phyloP scores from a whole-genome alignment of 2,113 vertebrate species.

The Perognathus longimembris region DNA sequence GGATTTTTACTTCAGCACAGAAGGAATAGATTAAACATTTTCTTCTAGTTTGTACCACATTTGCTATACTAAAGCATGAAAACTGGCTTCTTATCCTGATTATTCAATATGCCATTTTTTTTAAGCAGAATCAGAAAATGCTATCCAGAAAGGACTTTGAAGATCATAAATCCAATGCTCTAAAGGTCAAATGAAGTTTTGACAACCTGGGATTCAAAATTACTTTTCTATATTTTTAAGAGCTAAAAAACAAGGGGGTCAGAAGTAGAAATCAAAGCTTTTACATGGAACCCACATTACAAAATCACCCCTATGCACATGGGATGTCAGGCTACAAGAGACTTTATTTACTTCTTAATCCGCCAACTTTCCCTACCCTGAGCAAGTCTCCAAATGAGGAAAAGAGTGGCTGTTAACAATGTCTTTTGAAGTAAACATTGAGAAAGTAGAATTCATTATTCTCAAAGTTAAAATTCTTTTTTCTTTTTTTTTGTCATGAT shows the following conservation, averaged over 20 bases:
- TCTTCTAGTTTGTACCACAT: background rate
- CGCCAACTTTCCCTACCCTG: background rate
- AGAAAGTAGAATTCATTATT: slow-evolving; percentile 38
- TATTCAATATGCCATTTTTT: background rate
- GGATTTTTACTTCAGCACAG: background rate
- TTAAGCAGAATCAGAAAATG: background rate
- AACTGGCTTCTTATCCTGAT: background rate
- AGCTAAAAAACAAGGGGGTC: background rate
- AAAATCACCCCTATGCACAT: rapidly evolving
- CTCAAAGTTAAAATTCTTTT: slow-evolving; percentile 46
- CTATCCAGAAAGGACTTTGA: background rate
- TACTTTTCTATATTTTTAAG: background rate
- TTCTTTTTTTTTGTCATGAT: background rate
- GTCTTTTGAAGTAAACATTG: background rate
- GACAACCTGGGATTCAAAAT: background rate
- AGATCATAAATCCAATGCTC: background rate
- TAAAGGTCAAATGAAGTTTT: background rate
- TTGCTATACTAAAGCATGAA: background rate
- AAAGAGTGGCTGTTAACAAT: background rate
- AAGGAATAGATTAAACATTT: background rate
- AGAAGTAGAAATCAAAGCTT: background rate
- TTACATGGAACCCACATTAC: background rate
- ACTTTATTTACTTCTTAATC: slow-evolving; percentile 35
- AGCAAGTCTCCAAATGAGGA: background rate
- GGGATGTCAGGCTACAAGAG: background rate